Evolutionary conservation across 2,888 invertebrate genomes (phyloP), one percentile per base, ranked within the genome.

Genomic region (Mythimna pallens): DNA sequence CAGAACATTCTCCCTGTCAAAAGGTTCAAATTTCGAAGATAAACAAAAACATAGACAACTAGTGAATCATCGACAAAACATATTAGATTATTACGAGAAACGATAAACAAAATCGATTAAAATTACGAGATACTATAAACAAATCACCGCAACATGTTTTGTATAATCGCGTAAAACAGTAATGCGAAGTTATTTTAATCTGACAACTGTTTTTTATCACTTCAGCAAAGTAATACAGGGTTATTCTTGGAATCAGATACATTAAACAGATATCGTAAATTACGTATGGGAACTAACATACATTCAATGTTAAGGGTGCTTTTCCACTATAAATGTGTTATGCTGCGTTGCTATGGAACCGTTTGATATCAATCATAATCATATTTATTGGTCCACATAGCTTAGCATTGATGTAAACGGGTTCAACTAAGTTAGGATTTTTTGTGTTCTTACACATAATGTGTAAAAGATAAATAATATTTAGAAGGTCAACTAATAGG

Each of bases 171-270:
- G 40, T 58, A 25, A 50, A 70, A 34, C 61, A 17, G 36, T 54
- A 61, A 64, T 67, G 66, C 61, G 17, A 43, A 63, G 34, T 30
- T 78, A 72, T 78, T 65, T 62, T 68, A 22, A 68, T 14, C 73
- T 47, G 61, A 78, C 65, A 78, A 73, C 61, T 52, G 62, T n/a
- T 68, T 65, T 71, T 69, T 73, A 68, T 54, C 62, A 47, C 61
- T 57, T 62, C 36, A n/a, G 36, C 57, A 52, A 64, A 70, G 59
- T 76, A 54, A 54, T 65, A 69, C 40, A 34, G 30, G 10, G 25
- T 54, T 66, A 74, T 75, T 72, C 14, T 54, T 17, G 52, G 76
- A 77, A 63, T 66, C 36, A 30, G 17, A 58, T 36, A 30, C 14
- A 40, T 65, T 47, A 55, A 61, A 64, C 22, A 50, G n/a, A 22